These are phyloP conservation scores for Cariama cristata DNA, from an alignment of 2,113 vertebrate species.

Conservation along the genomic window DNA sequence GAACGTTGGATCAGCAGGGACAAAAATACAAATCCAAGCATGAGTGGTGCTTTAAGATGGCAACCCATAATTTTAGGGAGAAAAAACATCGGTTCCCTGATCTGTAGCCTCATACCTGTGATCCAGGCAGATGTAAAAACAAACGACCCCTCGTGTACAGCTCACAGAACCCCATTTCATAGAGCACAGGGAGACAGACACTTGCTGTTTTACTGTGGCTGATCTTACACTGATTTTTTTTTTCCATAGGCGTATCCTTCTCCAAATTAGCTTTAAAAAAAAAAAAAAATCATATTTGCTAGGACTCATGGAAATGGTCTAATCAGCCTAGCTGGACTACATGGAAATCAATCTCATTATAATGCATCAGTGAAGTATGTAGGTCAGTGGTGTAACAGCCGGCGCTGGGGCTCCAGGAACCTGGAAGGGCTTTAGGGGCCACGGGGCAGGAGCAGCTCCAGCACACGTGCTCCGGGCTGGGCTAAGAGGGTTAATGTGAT, in stretches of 20 bases:
- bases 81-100: neutral
- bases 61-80: neutral
- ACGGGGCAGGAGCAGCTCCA: neutral
- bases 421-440: neutral
- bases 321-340: neutral
- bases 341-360: neutral
- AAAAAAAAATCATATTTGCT: neutral
- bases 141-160: neutral
- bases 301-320: neutral
- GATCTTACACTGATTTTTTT: fast-evolving
- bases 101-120: fast-evolving
- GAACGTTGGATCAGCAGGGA: neutral
- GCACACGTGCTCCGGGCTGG: neutral
- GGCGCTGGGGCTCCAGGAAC: neutral
- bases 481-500: neutral
- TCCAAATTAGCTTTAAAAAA: neutral
- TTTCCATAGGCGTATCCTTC: neutral
- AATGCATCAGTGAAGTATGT: neutral
- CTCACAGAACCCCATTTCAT: neutral
- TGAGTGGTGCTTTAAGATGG: neutral
- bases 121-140: neutral
- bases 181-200: neutral
- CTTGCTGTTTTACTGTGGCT: neutral
- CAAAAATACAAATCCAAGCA: neutral
- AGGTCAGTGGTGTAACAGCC: neutral